Conservation (phyloP, 1,140 invertebrate genomes). For the Asbolus verrucosus region DNA sequence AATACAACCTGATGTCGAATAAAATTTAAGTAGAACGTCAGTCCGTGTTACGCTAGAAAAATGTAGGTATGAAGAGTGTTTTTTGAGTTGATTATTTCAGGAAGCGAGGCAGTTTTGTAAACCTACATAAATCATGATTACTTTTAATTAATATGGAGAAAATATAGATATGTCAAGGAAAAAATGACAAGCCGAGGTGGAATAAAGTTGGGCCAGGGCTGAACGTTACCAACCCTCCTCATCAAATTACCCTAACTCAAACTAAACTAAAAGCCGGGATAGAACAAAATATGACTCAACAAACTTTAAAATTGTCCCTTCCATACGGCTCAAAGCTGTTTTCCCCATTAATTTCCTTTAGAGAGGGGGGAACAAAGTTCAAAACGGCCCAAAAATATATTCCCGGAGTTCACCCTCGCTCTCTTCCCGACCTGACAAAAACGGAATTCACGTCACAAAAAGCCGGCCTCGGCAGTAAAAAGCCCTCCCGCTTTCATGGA, state of each 20-base stretch:
- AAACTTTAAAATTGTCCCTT: slow-evolving; percentile 60
- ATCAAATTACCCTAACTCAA: slow-evolving; percentile 52
- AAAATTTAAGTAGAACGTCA: neutral
- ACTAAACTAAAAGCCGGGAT: slow-evolving; percentile 44
- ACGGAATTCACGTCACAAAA: slow-evolving; percentile 51
- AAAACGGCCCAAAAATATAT: slow-evolving; percentile 61
- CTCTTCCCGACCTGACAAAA: slow-evolving; percentile 47
- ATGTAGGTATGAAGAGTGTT: neutral
- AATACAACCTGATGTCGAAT: neutral
- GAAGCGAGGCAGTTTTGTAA: too few relatives aligned
- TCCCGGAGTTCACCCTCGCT: slow-evolving; percentile 43
- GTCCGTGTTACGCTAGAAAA: neutral
- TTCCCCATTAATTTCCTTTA: slow-evolving; percentile 61
- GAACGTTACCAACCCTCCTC: slow-evolving; percentile 41
- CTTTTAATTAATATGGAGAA: slow-evolving; percentile 19
- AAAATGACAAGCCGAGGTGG: slow-evolving; percentile 16
- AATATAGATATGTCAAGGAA: neutral
- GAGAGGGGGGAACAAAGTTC: slow-evolving; percentile 56
- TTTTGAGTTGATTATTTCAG: too few relatives aligned
- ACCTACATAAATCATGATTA: neutral
- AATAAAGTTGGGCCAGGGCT: slow-evolving; percentile 24
- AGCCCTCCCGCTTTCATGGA: slow-evolving; percentile 48
- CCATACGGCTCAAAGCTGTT: slow-evolving; percentile 52
- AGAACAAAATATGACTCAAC: slow-evolving; percentile 50
- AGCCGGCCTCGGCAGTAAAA: slow-evolving; percentile 48